A percentile compares a stretch with the other conserved stretches of the same genome.
phyloP scores from a whole-genome alignment of 1,140 invertebrate genomes.

The Leptoteleia sp. region DNA sequence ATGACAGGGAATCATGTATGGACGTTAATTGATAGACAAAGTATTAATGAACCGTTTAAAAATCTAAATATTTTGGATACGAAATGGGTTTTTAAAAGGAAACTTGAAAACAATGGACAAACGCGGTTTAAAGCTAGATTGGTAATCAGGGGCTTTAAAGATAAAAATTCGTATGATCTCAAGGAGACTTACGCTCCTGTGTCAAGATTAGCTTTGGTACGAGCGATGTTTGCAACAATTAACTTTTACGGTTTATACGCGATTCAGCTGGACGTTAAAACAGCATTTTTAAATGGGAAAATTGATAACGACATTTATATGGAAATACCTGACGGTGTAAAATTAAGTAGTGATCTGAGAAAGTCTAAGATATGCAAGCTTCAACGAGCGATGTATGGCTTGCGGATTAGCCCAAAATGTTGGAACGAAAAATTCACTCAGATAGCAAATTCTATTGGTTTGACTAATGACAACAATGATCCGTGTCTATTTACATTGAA shows the following conservation, averaged over 20 bases:
- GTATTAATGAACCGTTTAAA: too few species aligned
- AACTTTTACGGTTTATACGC: slow-evolving; percentile 51
- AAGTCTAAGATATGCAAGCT: slow-evolving; percentile 45
- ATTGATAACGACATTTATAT: slow-evolving; percentile 77
- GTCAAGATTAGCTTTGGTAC: slow-evolving; percentile 30
- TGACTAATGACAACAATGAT: slow-evolving; percentile 17
- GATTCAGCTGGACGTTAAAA: slow-evolving; percentile 72
- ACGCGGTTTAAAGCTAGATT: slow-evolving; percentile 25
- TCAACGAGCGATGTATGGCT: slow-evolving; percentile 69
- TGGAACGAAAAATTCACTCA: slow-evolving; percentile 65
- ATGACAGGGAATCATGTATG: too few species aligned
- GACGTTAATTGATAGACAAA: too few species aligned
- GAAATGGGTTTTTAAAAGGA: slow-evolving; percentile 30
- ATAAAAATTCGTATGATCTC: slow-evolving; percentile 29
- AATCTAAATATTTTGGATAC: slow-evolving; percentile 35
- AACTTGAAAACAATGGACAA: not conserved
- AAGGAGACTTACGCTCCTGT: slow-evolving; percentile 40
- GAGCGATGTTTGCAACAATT: slow-evolving; percentile 25
- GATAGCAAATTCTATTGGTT: slow-evolving; percentile 8
- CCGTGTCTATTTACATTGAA: slow-evolving; percentile 32
- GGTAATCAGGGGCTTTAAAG: slow-evolving; percentile 38
- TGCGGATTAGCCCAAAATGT: slow-evolving; percentile 66
- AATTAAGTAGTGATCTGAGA: not conserved
- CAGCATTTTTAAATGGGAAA: slow-evolving; percentile 70
- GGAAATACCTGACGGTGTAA: slow-evolving; percentile 70